Percentiles rank a stretch among this genome's conserved stretches.
phyloP scores from a whole-genome alignment of 1,140 invertebrate species.

The Anagrus nilaparvatae region DNA sequence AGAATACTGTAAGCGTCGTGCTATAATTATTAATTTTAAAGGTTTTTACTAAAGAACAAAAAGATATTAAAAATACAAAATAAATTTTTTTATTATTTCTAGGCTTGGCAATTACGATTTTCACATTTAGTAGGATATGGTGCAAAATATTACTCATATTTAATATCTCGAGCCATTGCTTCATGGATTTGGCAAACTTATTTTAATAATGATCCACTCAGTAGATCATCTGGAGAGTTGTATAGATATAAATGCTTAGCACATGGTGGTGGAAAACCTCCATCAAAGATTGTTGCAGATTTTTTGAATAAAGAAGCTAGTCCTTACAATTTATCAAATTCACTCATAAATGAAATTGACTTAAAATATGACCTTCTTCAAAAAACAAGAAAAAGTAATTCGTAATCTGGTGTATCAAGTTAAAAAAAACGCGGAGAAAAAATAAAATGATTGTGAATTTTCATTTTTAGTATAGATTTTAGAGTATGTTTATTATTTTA shows the following conservation, averaged over 20 bases:
- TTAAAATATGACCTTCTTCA: no score
- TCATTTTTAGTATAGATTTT: no score
- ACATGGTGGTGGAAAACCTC: constrained; percentile 82
- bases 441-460: neutral
- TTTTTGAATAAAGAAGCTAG: constrained; percentile 61
- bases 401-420: constrained; percentile 2
- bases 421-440: constrained; percentile 21
- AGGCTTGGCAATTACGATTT: constrained; percentile 94
- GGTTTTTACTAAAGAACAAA: neutral
- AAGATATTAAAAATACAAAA: constrained; percentile 3
- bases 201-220: constrained; percentile 78
- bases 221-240: constrained; percentile 59
- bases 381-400: no score
- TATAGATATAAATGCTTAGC: constrained; percentile 68
- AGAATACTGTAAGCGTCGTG: constrained; percentile 60
- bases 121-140: constrained; percentile 96
- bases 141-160: constrained; percentile 96
- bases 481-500: no score
- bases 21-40: constrained; percentile 2
- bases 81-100: constrained; percentile 19
- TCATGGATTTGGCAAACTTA: constrained; percentile 87
- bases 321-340: constrained; percentile 46
- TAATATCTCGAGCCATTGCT: constrained; percentile 87
- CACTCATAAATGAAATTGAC: constrained; percentile 49
- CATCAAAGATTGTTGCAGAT: constrained; percentile 59